Evolutionary conservation across 2,888 invertebrate species (phyloP).

Genomic region (Mesorhabditis spiculigera): DNA sequence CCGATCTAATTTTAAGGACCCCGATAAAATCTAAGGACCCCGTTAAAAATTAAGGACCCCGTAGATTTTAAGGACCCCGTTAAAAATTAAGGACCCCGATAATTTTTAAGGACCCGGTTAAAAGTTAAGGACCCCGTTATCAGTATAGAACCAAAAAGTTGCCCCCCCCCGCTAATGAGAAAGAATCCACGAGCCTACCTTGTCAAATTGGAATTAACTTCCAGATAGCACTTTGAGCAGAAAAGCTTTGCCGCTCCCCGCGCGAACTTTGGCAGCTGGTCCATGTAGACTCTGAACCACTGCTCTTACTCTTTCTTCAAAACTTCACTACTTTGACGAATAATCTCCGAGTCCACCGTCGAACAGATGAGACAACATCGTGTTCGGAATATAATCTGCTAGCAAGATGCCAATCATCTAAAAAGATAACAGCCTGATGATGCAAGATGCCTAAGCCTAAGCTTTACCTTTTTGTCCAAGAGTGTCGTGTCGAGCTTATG

Average conservation of each 20-base stretch:
- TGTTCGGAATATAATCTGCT: conserved; percentile 54
- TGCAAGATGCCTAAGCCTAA: neutral
- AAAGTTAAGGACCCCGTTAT: too few species aligned
- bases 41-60: too few species aligned
- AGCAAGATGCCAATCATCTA: conserved; percentile 53
- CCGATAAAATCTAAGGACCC: too few species aligned
- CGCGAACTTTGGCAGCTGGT: conserved; percentile 39
- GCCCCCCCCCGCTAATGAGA: too few species aligned
- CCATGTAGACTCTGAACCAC: conserved; percentile 23
- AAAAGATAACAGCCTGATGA: conserved; percentile 2
- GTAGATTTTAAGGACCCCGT: too few species aligned
- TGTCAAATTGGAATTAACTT: conserved; percentile 44
- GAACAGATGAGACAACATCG: conserved; percentile 51
- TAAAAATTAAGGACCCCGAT: too few species aligned
- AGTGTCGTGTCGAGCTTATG: conserved; percentile 21
- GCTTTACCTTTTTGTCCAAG: conserved; percentile 24
- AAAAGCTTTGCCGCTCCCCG: conserved; percentile 44
- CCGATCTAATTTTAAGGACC: too few species aligned
- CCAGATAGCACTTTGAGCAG: conserved; percentile 51
- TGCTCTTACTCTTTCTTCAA: neutral
- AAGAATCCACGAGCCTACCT: conserved; percentile 24
- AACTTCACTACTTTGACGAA: conserved; percentile 20
- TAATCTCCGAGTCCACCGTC: conserved; percentile 42
- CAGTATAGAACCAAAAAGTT: too few species aligned
- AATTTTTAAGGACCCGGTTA: too few species aligned